These are phyloP conservation scores for Cossypha niveicapilla DNA, from an alignment of 2,797 vertebrate species.

Conservation along the genomic window DNA sequence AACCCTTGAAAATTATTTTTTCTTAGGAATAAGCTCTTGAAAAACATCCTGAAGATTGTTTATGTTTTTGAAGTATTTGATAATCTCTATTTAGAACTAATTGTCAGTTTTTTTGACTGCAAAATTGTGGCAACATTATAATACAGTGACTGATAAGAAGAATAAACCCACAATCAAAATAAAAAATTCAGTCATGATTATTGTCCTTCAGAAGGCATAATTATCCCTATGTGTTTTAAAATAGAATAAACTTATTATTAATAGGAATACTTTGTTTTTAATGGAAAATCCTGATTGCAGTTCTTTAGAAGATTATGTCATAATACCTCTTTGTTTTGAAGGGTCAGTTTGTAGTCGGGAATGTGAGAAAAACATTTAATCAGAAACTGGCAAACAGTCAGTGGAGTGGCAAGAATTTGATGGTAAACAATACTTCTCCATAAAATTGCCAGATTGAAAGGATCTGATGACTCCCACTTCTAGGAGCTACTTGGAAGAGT, in stretches of 20 bases:
- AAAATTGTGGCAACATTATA: background rate
- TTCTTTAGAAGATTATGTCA: background rate
- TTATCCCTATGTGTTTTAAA: background rate
- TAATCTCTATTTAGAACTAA: background rate
- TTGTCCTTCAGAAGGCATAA: background rate
- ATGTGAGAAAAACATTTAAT: constrained; percentile 41
- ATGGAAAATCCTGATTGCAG: background rate
- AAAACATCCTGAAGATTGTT: background rate
- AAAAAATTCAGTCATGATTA: background rate
- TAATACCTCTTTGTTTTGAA: constrained; percentile 29
- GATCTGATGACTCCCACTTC: constrained; percentile 1
- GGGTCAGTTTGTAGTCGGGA: constrained; percentile 2
- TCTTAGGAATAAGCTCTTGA: background rate
- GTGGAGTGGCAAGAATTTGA: constrained; percentile 2
- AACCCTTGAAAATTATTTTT: background rate
- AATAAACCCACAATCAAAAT: background rate
- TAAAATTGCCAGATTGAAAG: constrained; percentile 34
- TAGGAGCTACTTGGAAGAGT: constrained; percentile 29
- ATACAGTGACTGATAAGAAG: background rate
- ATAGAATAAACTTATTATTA: background rate
- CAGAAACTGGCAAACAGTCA: constrained; percentile 28
- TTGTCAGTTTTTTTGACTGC: background rate
- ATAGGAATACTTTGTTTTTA: background rate
- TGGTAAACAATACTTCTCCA: constrained; percentile 11
- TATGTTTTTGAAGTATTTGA: background rate